Conservation (phyloP, 2,797 vertebrate species). For the Centroberyx gerrardi region DNA sequence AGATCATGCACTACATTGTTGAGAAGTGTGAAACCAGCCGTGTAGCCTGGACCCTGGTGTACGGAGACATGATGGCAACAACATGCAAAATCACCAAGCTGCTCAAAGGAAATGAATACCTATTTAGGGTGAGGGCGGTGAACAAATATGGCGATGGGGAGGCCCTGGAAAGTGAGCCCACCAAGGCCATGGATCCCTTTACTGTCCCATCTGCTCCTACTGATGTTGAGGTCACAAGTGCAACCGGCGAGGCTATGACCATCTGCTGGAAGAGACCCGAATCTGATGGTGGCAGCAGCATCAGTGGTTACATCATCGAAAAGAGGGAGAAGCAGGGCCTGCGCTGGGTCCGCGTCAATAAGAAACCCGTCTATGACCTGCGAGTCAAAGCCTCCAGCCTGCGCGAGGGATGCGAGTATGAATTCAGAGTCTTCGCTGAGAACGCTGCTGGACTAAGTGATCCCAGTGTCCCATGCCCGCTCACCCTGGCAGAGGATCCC, state of each 20-base stretch:
- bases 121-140: constrained; percentile 96
- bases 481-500: constrained; percentile 94
- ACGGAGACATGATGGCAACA: constrained; percentile 92
- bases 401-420: constrained; percentile 96
- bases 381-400: constrained; percentile 95
- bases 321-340: constrained; percentile 95
- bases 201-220: constrained; percentile 91
- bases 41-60: constrained; percentile 94
- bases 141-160: constrained; percentile 97
- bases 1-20: constrained; percentile 94
- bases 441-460: constrained; percentile 95
- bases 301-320: constrained; percentile 96
- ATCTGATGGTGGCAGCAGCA: constrained; percentile 94
- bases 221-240: constrained; percentile 94
- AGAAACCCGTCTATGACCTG: constrained; percentile 97
- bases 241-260: constrained; percentile 93
- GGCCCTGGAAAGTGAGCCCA: constrained; percentile 92
- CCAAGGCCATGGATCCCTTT: constrained; percentile 94
- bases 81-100: constrained; percentile 97
- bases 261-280: constrained; percentile 96
- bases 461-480: constrained; percentile 90
- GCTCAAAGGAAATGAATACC: constrained; percentile 96
- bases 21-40: constrained; percentile 99
- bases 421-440: constrained; percentile 97
- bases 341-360: constrained; percentile 96